A percentile compares a stretch with the other conserved stretches of the same genome.
Conservation (phyloP, 1,140 invertebrate genomes). For the Ooceraea biroi region DNA sequence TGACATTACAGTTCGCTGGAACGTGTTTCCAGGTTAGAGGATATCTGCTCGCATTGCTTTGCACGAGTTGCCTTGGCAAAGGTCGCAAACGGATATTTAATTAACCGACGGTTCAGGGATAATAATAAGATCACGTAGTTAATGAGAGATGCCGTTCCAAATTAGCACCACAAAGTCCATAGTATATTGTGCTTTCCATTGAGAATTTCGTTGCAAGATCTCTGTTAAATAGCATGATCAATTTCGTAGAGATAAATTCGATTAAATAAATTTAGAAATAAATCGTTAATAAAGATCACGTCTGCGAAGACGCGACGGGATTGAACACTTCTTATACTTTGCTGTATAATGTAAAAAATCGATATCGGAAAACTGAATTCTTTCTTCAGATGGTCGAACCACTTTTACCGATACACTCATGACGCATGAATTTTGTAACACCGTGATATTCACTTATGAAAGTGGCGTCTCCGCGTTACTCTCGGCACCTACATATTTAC, state of each 20-base stretch:
- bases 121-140: conserved; percentile 47
- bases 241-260: background rate
- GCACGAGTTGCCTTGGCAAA: conserved; percentile 20
- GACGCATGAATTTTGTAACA: conserved; percentile 38
- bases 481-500: background rate
- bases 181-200: background rate
- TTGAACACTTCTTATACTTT: background rate
- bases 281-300: background rate
- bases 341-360: background rate
- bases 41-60: conserved; percentile 51
- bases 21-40: conserved; percentile 37
- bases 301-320: background rate
- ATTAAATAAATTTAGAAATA: background rate
- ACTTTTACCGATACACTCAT: background rate
- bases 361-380: background rate
- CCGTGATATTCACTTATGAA: background rate
- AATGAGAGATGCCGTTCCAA: conserved; percentile 18
- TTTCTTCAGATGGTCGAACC: background rate
- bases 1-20: conserved; percentile 22
- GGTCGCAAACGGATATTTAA: conserved; percentile 22
- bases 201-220: background rate
- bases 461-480: background rate
- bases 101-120: conserved; percentile 33
- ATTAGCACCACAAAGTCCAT: conserved; percentile 4
- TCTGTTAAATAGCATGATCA: background rate